phyloP scores from a whole-genome alignment of 2,797 vertebrate species.

The Lacerta bilineata region DNA sequence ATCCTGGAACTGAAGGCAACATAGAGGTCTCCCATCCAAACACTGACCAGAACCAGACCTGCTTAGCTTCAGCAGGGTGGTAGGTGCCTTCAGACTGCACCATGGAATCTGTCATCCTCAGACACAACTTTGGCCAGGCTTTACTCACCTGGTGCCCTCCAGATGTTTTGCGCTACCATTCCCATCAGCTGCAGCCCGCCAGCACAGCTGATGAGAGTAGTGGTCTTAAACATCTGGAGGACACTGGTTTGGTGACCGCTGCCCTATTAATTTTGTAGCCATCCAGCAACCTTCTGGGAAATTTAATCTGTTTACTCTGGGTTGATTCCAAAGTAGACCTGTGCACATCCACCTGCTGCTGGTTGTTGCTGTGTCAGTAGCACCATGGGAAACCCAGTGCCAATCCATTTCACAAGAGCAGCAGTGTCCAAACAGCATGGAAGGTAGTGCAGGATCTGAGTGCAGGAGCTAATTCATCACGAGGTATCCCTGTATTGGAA shows the following conservation, averaged over 20 bases:
- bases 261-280: neutral
- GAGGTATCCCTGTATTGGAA: neutral
- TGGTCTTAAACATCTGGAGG: no score
- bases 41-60: neutral
- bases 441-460: neutral
- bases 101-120: neutral
- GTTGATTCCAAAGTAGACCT: neutral
- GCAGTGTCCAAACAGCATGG: neutral
- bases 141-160: no score
- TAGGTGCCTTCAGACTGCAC: neutral
- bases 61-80: neutral
- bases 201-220: no score
- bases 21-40: neutral
- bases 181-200: no score
- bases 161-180: no score
- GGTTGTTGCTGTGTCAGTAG: neutral
- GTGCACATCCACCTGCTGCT: neutral
- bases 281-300: neutral
- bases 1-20: no score
- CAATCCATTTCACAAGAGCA: neutral
- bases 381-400: neutral
- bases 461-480: neutral
- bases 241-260: no score
- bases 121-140: neutral
- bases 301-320: neutral